Evolutionary conservation across 1,140 invertebrate species (phyloP).

Genomic region (Solenopsis fugax): DNA sequence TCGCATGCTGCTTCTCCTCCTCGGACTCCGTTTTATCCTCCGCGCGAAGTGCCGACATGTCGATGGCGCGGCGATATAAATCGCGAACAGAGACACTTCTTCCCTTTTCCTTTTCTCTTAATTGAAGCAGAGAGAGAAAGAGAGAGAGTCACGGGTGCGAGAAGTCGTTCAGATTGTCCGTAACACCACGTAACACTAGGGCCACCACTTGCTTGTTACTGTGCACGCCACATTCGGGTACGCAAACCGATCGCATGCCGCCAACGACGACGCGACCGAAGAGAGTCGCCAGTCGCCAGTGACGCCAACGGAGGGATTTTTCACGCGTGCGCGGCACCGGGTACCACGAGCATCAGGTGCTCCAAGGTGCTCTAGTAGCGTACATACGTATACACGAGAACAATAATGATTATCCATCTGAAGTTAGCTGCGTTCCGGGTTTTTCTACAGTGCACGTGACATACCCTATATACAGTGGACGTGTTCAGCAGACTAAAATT

Average conservation of each 20-base stretch:
- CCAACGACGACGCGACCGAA: background rate
- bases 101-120: too few species aligned
- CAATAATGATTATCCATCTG: too few species aligned
- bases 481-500: too few species aligned
- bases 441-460: too few species aligned
- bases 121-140: too few species aligned
- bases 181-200: too few species aligned
- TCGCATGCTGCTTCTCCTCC: conserved; percentile 26
- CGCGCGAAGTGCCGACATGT: conserved; percentile 60
- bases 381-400: background rate
- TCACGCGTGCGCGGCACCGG: background rate
- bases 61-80: background rate
- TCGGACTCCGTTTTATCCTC: conserved; percentile 26
- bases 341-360: background rate
- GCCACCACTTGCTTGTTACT: background rate
- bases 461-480: too few species aligned
- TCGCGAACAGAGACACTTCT: background rate
- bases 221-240: background rate
- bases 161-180: too few species aligned
- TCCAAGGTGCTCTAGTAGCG: background rate
- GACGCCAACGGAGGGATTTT: conserved; percentile 3
- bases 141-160: too few species aligned
- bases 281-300: background rate
- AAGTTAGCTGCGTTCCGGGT: too few species aligned
- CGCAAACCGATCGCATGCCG: background rate